phyloP scores from a whole-genome alignment of 2,797 vertebrate genomes.

The Rhabdophis nuchalis region DNA sequence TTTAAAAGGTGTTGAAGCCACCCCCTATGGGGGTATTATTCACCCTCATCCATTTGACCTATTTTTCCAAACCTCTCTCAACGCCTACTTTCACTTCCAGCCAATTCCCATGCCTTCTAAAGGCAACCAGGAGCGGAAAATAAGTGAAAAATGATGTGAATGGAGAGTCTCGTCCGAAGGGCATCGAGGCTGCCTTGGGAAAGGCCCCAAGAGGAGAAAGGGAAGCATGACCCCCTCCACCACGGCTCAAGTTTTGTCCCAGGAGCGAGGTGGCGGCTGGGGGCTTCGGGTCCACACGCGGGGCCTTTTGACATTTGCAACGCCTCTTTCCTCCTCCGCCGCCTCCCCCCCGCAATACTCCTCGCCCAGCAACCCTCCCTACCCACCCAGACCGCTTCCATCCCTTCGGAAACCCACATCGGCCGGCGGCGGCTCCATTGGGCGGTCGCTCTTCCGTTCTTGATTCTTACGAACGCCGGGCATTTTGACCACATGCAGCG shows the following conservation, averaged over 20 bases:
- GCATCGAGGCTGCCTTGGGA: not conserved
- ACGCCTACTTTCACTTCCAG: not conserved
- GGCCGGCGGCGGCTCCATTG: slow-evolving; percentile 57
- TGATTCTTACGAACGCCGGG: slow-evolving; percentile 65
- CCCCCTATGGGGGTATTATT: not conserved
- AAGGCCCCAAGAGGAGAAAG: not conserved
- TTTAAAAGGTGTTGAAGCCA: not conserved
- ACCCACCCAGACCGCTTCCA: not conserved
- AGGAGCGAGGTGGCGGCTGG: too few species aligned
- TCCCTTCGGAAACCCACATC: slow-evolving; percentile 67
- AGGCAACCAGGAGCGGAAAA: not conserved
- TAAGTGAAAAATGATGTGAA: not conserved
- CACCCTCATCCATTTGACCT: not conserved
- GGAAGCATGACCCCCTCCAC: too few species aligned
- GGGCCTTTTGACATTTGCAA: not conserved
- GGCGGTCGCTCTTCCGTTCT: slow-evolving; percentile 62
- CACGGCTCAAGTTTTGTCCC: not conserved
- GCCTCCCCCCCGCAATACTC: too few species aligned
- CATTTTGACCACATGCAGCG: slow-evolving; percentile 54
- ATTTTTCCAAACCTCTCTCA: not conserved
- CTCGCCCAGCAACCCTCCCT: too few species aligned
- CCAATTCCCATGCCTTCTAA: not conserved
- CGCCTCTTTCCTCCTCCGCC: not conserved
- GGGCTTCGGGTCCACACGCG: not conserved
- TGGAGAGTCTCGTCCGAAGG: not conserved